Evolutionary conservation across 2,888 invertebrate genomes (phyloP).

Genomic region (Plagiodera versicolora): DNA sequence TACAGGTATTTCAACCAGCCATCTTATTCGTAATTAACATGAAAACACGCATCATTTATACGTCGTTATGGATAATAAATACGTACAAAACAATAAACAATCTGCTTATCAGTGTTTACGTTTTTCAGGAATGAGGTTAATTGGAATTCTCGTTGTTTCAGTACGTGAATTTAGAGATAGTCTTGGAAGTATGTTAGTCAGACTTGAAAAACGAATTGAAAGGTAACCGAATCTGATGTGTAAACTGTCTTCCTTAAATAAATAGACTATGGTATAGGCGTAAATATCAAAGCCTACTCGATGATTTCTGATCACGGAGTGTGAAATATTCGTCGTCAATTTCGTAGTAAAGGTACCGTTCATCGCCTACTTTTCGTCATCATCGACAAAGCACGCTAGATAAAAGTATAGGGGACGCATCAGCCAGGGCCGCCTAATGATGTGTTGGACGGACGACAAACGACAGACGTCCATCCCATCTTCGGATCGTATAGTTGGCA

Average conservation of each 20-base stretch:
- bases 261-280: too few relatives aligned
- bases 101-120: background rate
- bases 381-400: conserved; percentile 13
- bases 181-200: background rate
- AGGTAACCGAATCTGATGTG: conserved; percentile 16
- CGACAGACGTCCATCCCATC: conserved; percentile 23
- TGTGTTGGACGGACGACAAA: conserved; percentile 37
- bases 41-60: background rate
- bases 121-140: conserved; percentile 1
- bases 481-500: conserved; percentile 23
- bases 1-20: background rate
- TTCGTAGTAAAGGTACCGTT: conserved; percentile 2
- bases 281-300: too few relatives aligned
- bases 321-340: background rate
- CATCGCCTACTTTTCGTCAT: too few relatives aligned
- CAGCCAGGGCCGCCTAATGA: conserved; percentile 29
- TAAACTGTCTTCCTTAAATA: too few relatives aligned
- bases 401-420: conserved; percentile 7
- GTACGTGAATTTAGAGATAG: background rate
- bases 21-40: background rate
- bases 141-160: background rate
- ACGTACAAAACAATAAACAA: background rate
- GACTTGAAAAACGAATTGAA: too few relatives aligned
- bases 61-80: background rate
- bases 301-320: conserved; percentile 2